phyloP scores from a whole-genome alignment of 2,113 vertebrate species.

The Haplochromis burtoni region DNA sequence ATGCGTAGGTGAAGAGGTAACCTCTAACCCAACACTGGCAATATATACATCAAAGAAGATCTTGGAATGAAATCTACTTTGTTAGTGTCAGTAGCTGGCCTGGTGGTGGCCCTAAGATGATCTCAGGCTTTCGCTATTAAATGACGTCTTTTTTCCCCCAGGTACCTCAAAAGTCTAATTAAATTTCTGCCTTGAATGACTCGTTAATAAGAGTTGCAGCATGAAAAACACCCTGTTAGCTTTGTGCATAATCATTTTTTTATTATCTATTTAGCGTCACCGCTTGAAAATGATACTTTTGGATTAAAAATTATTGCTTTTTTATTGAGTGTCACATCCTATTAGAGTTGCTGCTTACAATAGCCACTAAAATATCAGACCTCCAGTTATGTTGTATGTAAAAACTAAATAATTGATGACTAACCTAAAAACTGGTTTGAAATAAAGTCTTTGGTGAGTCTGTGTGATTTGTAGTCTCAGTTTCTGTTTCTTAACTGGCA shows the following conservation, averaged over 20 bases:
- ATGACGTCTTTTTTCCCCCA: slow-evolving; percentile 33
- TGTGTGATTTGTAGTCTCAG: neutral
- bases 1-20: slow-evolving; percentile 20
- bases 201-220: slow-evolving; percentile 65
- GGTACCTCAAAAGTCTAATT: slow-evolving; percentile 73
- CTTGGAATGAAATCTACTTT: slow-evolving; percentile 63
- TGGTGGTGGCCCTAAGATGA: slow-evolving; percentile 46
- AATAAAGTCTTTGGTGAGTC: neutral
- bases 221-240: slow-evolving; percentile 64
- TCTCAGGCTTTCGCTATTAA: slow-evolving; percentile 6
- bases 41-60: slow-evolving; percentile 58
- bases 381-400: neutral
- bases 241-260: slow-evolving; percentile 43
- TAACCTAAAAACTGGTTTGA: slow-evolving; percentile 15
- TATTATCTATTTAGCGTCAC: neutral
- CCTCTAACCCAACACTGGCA: slow-evolving; percentile 7
- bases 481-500: neutral
- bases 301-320: neutral
- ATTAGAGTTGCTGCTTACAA: neutral
- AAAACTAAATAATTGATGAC: slow-evolving; percentile 17
- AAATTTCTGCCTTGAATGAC: slow-evolving; percentile 65
- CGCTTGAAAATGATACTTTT: slow-evolving; percentile 15
- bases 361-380: neutral
- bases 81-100: slow-evolving; percentile 68
- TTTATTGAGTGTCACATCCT: neutral